Evolutionary conservation across 53 echinoderm and acorn worm species (phyloP).

Genomic region (Astropecten irregularis): DNA sequence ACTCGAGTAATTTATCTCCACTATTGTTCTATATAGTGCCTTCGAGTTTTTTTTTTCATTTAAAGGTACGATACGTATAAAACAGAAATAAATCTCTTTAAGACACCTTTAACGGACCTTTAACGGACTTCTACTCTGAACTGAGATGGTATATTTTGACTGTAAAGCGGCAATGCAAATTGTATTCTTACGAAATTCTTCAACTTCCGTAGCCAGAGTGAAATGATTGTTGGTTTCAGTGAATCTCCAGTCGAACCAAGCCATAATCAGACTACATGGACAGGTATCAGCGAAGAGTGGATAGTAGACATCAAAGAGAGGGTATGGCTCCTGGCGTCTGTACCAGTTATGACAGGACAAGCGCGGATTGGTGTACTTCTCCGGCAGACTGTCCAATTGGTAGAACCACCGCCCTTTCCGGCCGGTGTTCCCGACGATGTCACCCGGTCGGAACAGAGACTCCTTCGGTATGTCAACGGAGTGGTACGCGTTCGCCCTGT

Average conservation of each 20-base stretch:
- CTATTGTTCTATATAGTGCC: too few relatives aligned
- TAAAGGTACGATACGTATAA: too few relatives aligned
- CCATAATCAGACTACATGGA: conserved; percentile 48
- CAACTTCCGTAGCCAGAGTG: too few relatives aligned
- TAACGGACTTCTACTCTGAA: too few relatives aligned
- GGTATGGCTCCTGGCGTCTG: conserved; percentile 38
- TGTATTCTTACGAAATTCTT: background rate
- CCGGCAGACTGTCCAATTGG: conserved; percentile 68
- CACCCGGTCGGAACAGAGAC: conserved; percentile 69
- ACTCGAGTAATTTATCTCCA: too few relatives aligned
- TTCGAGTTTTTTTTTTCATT: too few relatives aligned
- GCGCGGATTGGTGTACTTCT: conserved; percentile 65
- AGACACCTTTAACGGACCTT: too few relatives aligned
- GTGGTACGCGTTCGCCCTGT: conserved; percentile 43
- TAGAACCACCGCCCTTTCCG: conserved; percentile 81
- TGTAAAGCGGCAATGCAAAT: too few relatives aligned
- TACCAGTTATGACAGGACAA: conserved; percentile 81
- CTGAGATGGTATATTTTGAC: background rate
- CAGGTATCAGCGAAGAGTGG: conserved; percentile 64
- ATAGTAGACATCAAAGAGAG: conserved; percentile 28
- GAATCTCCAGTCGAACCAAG: background rate
- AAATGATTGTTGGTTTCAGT: too few relatives aligned
- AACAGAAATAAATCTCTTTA: too few relatives aligned
- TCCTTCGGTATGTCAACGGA: conserved; percentile 48
- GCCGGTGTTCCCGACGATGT: conserved; percentile 23